Evolutionary conservation across 2,888 invertebrate genomes (phyloP).

Genomic region (Parnassius apollo): DNA sequence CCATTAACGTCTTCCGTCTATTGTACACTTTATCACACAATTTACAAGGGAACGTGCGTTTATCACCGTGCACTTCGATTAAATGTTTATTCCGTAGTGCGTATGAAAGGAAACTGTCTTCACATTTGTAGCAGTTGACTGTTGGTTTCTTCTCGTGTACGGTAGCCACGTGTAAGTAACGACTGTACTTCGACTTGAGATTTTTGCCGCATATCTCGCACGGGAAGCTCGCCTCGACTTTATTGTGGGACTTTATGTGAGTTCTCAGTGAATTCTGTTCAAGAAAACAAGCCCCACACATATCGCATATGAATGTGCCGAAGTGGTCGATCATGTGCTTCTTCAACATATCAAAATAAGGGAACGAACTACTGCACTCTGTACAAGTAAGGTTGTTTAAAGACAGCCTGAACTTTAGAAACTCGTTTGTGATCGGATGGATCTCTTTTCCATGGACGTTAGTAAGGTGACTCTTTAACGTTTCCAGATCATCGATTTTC

Average conservation of each 20-base stretch:
- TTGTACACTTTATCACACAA: constrained; percentile 67
- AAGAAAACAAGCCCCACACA: constrained; percentile 71
- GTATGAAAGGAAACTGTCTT: constrained; percentile 61
- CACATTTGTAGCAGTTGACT: constrained; percentile 68
- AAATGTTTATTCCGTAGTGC: constrained; percentile 61
- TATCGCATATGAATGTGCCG: constrained; percentile 63
- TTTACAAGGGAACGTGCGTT: constrained; percentile 63
- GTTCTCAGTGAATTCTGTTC: constrained; percentile 67
- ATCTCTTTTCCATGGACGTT: constrained; percentile 45
- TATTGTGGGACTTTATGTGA: constrained; percentile 67
- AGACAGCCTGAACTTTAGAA: constrained; percentile 59
- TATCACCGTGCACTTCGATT: constrained; percentile 66
- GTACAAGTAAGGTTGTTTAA: constrained; percentile 58
- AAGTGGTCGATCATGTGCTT: constrained; percentile 71
- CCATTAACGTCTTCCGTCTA: constrained; percentile 62
- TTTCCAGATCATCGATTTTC: constrained; percentile 57
- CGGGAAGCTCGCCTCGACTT: constrained; percentile 67
- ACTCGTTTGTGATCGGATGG: constrained; percentile 57
- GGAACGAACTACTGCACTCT: constrained; percentile 59
- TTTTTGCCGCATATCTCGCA: constrained; percentile 76
- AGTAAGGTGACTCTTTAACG: constrained; percentile 54
- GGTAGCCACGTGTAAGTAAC: constrained; percentile 60
- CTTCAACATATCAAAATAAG: constrained; percentile 61
- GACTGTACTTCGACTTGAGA: constrained; percentile 64
- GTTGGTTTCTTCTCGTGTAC: constrained; percentile 69